phyloP scores from a whole-genome alignment of 2,797 vertebrate species.

The Micrastur ruficollis region DNA sequence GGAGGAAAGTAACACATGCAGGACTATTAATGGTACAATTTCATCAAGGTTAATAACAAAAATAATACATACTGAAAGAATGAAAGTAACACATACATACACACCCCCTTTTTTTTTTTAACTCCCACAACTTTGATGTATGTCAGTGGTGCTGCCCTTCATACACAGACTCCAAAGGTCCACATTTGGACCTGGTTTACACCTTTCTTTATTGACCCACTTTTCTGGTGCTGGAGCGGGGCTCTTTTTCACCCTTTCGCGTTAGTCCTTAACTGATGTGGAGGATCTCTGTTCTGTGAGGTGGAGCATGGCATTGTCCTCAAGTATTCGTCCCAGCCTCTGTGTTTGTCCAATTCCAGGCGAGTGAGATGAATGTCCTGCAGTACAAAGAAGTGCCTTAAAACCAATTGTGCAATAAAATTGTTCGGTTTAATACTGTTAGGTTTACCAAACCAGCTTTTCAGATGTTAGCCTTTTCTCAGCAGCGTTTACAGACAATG shows the following conservation, averaged over 20 bases:
- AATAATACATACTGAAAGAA: background rate
- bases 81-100: background rate
- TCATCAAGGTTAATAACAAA: background rate
- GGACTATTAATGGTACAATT: background rate
- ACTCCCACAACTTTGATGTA: background rate
- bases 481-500: background rate
- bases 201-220: background rate
- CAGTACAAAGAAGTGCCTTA: background rate
- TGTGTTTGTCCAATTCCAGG: background rate
- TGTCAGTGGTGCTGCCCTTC: background rate
- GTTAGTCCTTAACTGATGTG: background rate
- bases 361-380: background rate
- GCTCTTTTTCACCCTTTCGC: background rate
- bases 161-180: background rate
- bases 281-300: background rate
- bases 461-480: background rate
- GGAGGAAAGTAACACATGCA: background rate
- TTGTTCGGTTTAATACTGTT: background rate
- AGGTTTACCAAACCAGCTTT: conserved; percentile 36
- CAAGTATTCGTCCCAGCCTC: background rate
- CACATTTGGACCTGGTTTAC: background rate
- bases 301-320: background rate
- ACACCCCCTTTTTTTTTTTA: background rate
- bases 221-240: background rate
- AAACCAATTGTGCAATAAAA: background rate